Conservation (phyloP, 2,888 invertebrate genomes). For the Limnephilus lunatus region DNA sequence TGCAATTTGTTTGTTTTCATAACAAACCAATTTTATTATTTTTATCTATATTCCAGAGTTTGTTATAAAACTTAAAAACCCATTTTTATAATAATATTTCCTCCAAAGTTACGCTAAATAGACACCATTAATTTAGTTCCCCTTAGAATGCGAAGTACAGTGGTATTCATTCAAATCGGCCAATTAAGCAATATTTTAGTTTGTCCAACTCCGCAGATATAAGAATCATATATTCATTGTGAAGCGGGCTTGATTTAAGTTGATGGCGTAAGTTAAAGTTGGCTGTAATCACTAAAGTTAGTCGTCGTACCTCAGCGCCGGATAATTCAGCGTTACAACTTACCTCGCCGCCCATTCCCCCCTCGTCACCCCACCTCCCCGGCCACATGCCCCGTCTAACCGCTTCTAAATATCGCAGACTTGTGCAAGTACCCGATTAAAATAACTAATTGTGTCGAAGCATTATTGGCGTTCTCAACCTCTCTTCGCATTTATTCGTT, state of each 20-base stretch:
- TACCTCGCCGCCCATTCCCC: not conserved
- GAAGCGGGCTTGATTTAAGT: conserved; percentile 41
- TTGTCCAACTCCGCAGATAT: conserved; percentile 17
- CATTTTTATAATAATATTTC: not conserved
- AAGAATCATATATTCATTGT: conserved; percentile 42
- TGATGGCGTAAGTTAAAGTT: conserved; percentile 44
- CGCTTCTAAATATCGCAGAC: conserved; percentile 6
- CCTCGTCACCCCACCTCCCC: not conserved
- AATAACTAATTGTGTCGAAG: not conserved
- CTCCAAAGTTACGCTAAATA: not conserved
- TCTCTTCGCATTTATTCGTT: not conserved
- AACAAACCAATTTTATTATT: too few species aligned
- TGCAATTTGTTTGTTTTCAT: too few species aligned
- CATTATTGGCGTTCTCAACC: not conserved
- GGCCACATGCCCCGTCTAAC: not conserved
- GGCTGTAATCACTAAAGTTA: conserved; percentile 48
- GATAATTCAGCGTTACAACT: conserved; percentile 31
- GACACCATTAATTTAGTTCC: not conserved
- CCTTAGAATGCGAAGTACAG: not conserved
- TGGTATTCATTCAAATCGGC: not conserved
- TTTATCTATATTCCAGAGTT: too few species aligned
- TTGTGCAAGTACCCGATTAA: not conserved
- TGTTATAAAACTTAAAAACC: not conserved
- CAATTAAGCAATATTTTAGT: conserved; percentile 18
- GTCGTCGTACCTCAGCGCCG: conserved; percentile 35